Percentiles rank a stretch among this genome's conserved stretches.
Conservation (phyloP, 2,113 vertebrate species). For the Odobenus rosmarus region DNA sequence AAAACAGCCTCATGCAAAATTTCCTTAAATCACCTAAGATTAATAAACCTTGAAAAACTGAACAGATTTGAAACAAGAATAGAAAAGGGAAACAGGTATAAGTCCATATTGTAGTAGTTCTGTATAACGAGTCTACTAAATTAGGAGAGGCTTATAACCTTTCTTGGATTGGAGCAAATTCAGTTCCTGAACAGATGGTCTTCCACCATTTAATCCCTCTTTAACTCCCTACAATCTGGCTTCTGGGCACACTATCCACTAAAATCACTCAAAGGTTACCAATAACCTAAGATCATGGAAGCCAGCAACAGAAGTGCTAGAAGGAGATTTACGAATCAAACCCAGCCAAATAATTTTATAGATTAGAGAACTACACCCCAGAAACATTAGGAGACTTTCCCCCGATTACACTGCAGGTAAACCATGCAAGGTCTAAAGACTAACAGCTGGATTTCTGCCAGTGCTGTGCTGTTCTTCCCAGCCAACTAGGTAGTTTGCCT, state of each 20-base stretch:
- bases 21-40: background rate
- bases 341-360: background rate
- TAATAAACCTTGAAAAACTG: background rate
- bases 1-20: constrained; percentile 25
- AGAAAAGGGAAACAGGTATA: background rate
- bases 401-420: background rate
- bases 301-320: background rate
- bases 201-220: background rate
- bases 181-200: constrained; percentile 35
- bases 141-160: background rate
- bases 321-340: background rate
- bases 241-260: background rate
- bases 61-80: background rate
- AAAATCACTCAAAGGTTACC: background rate
- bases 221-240: constrained; percentile 37
- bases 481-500: background rate
- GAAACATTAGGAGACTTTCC: background rate
- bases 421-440: background rate
- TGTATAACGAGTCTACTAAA: background rate
- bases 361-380: background rate
- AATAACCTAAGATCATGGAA: background rate
- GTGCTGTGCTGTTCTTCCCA: background rate
- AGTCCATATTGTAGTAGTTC: background rate
- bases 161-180: background rate
- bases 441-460: background rate